phyloP scores from a whole-genome alignment of 2,888 invertebrate genomes.

The Pollenia amentaria region DNA sequence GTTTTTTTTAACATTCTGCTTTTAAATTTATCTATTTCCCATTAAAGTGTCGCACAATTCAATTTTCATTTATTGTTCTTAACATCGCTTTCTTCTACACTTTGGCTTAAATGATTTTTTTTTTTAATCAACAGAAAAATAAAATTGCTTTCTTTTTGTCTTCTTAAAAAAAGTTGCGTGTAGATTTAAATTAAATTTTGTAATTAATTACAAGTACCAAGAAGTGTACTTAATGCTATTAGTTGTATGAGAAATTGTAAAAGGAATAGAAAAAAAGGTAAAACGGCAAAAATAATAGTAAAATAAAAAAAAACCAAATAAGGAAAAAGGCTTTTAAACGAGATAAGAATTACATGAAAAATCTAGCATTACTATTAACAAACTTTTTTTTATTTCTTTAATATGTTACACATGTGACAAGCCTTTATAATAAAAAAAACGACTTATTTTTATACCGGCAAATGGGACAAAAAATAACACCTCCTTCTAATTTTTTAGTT shows the following conservation, averaged over 20 bases:
- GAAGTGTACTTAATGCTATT: slow-evolving; percentile 54
- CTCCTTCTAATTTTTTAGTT: too few relatives aligned
- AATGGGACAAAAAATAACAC: too few relatives aligned
- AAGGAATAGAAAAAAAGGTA: not conserved
- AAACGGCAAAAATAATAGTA: slow-evolving; percentile 7
- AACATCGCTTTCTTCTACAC: not conserved
- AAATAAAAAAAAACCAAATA: slow-evolving; percentile 17
- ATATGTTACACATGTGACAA: too few relatives aligned
- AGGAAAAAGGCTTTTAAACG: not conserved
- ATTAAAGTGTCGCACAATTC: not conserved
- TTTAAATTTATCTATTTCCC: not conserved
- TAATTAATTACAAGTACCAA: slow-evolving; percentile 77
- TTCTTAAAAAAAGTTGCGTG: slow-evolving; percentile 73
- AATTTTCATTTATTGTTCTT: slow-evolving; percentile 16
- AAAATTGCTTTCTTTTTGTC: not conserved
- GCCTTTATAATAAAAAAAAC: too few relatives aligned
- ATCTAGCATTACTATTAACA: too few relatives aligned
- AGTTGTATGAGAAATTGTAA: slow-evolving; percentile 7
- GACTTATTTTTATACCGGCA: too few relatives aligned
- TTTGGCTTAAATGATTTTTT: not conserved
- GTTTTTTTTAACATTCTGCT: not conserved
- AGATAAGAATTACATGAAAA: too few relatives aligned
- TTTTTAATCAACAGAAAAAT: slow-evolving; percentile 2
- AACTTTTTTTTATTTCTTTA: too few relatives aligned
- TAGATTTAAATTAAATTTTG: slow-evolving; percentile 79